Conservation (phyloP, 1,140 invertebrate species). For the Drosophila sproati region DNA sequence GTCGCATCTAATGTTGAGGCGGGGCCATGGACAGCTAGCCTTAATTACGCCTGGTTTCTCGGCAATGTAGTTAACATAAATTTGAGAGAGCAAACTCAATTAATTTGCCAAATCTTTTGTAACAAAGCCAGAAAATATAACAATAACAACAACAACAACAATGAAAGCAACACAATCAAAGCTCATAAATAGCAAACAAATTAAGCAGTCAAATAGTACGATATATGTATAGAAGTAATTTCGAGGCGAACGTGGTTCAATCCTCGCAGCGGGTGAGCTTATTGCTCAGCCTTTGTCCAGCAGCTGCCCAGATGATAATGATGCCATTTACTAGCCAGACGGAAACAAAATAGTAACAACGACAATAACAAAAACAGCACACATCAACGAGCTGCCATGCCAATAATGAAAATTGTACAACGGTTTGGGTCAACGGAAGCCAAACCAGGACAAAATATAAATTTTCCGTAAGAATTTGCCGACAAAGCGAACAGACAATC, state of each 20-base stretch:
- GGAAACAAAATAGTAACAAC: constrained; percentile 44
- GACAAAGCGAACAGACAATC: constrained; percentile 65
- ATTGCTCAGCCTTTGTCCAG: constrained; percentile 35
- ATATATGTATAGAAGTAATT: constrained; percentile 3
- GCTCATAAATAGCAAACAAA: constrained; percentile 72
- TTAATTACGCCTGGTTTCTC: constrained; percentile 53
- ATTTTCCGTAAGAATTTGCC: constrained; percentile 45
- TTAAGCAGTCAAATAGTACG: constrained; percentile 54
- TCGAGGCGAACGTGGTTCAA: constrained; percentile 23
- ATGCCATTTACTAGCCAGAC: constrained; percentile 54
- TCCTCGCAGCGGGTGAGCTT: constrained; percentile 34
- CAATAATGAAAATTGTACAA: constrained; percentile 74
- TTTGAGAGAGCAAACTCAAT: constrained; percentile 57
- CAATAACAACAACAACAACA: constrained; percentile 23
- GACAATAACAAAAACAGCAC: constrained; percentile 3
- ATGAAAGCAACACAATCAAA: constrained; percentile 52
- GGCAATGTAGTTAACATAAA: constrained; percentile 51
- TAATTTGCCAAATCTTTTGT: constrained; percentile 63
- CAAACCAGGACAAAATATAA: constrained; percentile 35
- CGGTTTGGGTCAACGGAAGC: constrained; percentile 40
- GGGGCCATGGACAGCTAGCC: neutral
- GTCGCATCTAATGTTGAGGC: constrained; percentile 5
- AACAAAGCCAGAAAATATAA: constrained; percentile 3
- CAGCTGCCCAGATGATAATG: constrained; percentile 50
- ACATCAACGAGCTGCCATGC: constrained; percentile 43